Base-by-base conservation (phyloP, 2,888 invertebrate genomes). In the Andrena flavipes region DNA sequence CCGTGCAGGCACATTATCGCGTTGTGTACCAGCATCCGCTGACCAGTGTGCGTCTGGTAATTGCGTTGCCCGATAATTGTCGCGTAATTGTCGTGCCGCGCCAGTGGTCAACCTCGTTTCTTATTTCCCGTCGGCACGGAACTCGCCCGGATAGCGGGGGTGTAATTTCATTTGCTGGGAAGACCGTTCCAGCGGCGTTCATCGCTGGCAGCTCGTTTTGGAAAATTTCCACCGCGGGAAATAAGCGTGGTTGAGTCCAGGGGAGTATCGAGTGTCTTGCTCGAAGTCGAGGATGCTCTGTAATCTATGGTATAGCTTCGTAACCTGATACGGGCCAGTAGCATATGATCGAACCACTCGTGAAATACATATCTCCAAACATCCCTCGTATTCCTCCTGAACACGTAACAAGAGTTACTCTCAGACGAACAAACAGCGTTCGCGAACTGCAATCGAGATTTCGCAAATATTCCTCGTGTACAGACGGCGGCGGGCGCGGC, bases 391-490 rank as follows among this genome's bases (percentile, higher is more conserved):
- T 23, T 30, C 26, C 8, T 8, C 7, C 16, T n/a, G 26, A 26
- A 3, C 4, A 16, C 13, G 29, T 7, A n/a, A 26, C 59, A 13
- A 20, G 3, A 56, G 8, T n/a, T 33, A 8, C 23, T 26, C 35
- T 2, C 13, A 23, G 16, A 0, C 29, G 59, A 75, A 49, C 56
- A 70, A 75, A 71, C 30, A 60, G 0, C 3, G 56, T 26, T 30
- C 35, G 23, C n/a, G 26, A 48, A 54, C 70, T 20, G 72, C 26
- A 79, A 82, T 70, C 64, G 64, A 54, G 64, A 82, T 76, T 54
- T 73, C 48, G 77, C 75, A 77, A 77, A 81, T 76, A 80, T 68
- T 62, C 64, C 1, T 26, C 26, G 59, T 49, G 63, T 48, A 60
- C 54, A 48, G 64, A 64, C 26, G 60, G 29, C 49, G 49, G 54